A percentile compares a stretch with the other conserved stretches of the same genome.
These are phyloP conservation scores for Epirrhoe tristata DNA, from an alignment of 2,888 invertebrate species.

Conservation along the genomic window DNA sequence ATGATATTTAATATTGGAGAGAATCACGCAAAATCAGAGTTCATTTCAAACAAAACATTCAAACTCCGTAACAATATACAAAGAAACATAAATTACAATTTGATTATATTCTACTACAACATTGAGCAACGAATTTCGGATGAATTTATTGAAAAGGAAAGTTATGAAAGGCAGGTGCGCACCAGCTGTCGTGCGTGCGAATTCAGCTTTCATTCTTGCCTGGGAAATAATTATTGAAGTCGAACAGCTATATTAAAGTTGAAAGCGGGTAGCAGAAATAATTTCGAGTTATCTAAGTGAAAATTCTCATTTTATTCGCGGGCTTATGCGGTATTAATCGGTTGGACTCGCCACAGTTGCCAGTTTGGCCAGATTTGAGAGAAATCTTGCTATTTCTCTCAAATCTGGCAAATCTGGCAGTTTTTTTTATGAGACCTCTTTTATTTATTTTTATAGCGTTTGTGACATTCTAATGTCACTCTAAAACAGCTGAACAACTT, in stretches of 20 bases:
- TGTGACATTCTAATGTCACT: too few relatives aligned
- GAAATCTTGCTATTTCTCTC: conserved; percentile 1
- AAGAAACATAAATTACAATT: conserved; percentile 51
- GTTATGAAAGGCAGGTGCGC: conserved; percentile 65
- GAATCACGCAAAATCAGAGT: not conserved
- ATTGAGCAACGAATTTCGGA: conserved; percentile 46
- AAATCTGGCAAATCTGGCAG: too few relatives aligned
- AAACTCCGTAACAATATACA: conserved; percentile 23
- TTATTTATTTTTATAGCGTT: too few relatives aligned
- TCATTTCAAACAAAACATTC: conserved; percentile 9
- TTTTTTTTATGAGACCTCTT: too few relatives aligned
- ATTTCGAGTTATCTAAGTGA: conserved; percentile 46
- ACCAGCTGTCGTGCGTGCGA: conserved; percentile 57
- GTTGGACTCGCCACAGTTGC: conserved; percentile 5
- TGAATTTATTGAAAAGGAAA: conserved; percentile 74
- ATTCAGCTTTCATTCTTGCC: conserved; percentile 58
- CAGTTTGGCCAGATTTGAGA: not conserved
- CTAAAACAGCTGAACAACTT: too few relatives aligned
- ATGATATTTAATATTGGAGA: not conserved
- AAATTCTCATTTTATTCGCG: conserved; percentile 46
- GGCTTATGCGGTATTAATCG: conserved; percentile 18
- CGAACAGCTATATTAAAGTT: conserved; percentile 50
- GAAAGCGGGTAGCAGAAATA: conserved; percentile 44
- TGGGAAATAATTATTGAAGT: conserved; percentile 60
- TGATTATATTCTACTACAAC: conserved; percentile 48